Evolutionary conservation across 2,888 invertebrate genomes (phyloP).

Genomic region (Schizaphis graminum): DNA sequence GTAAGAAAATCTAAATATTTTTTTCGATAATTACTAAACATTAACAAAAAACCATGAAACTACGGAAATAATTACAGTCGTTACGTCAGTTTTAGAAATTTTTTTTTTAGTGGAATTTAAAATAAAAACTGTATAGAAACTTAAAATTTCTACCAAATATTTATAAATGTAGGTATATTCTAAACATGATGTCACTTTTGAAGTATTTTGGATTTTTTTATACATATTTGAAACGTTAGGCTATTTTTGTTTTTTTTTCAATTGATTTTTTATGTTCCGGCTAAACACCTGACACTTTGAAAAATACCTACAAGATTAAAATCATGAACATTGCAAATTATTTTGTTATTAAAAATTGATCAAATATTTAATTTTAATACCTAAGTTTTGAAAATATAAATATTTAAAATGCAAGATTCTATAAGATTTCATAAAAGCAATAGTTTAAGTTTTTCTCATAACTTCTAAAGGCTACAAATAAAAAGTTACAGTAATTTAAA

Average conservation of each 20-base stretch:
- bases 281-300: background rate
- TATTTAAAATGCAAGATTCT: no score
- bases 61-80: background rate
- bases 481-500: no score
- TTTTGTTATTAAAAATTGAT: background rate
- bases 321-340: background rate
- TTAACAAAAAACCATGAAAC: background rate
- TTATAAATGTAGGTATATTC: background rate
- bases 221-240: background rate
- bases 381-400: no score
- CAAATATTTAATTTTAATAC: no score
- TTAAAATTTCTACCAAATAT: background rate
- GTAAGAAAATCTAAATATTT: background rate
- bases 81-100: background rate
- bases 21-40: background rate
- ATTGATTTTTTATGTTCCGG: background rate
- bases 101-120: background rate
- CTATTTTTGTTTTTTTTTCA: background rate
- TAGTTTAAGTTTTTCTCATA: no score
- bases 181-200: background rate
- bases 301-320: background rate
- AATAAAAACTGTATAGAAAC: background rate
- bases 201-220: background rate
- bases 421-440: no score
- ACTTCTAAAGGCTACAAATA: no score